Conservation (phyloP, 1,140 invertebrate genomes). For the Drosophila tristis region DNA sequence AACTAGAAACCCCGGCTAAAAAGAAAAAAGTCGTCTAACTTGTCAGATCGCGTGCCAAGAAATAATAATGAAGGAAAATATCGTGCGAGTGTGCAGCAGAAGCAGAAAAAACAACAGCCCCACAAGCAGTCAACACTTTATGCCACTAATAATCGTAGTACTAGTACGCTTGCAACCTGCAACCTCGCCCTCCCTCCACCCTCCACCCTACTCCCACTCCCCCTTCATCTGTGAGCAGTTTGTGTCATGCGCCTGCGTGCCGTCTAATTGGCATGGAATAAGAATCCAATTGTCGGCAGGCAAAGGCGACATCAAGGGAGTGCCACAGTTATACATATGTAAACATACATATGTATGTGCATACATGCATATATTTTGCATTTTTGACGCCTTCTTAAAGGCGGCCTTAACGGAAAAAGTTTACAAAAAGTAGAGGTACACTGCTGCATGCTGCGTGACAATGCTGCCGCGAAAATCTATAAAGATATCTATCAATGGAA, state of each 20-base stretch:
- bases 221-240: constrained; percentile 11
- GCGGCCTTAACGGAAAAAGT: no score
- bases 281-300: constrained; percentile 32
- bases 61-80: constrained; percentile 80
- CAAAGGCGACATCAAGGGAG: neutral
- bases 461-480: no score
- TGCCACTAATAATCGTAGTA: constrained; percentile 68
- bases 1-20: constrained; percentile 14
- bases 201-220: neutral
- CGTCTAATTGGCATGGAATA: constrained; percentile 67
- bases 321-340: no score
- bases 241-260: constrained; percentile 68
- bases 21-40: constrained; percentile 60
- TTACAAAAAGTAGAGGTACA: no score
- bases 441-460: no score
- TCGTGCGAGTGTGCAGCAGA: constrained; percentile 19
- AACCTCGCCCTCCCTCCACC: neutral
- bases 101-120: constrained; percentile 14
- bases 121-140: constrained; percentile 64
- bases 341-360: no score
- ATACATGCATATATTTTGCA: no score
- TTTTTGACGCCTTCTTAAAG: no score
- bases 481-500: no score
- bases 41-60: constrained; percentile 81
- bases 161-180: constrained; percentile 17